A percentile compares a stretch with the other conserved stretches of the same genome.
phyloP scores from a whole-genome alignment of 2,113 vertebrate genomes.

The Thermophis baileyi region DNA sequence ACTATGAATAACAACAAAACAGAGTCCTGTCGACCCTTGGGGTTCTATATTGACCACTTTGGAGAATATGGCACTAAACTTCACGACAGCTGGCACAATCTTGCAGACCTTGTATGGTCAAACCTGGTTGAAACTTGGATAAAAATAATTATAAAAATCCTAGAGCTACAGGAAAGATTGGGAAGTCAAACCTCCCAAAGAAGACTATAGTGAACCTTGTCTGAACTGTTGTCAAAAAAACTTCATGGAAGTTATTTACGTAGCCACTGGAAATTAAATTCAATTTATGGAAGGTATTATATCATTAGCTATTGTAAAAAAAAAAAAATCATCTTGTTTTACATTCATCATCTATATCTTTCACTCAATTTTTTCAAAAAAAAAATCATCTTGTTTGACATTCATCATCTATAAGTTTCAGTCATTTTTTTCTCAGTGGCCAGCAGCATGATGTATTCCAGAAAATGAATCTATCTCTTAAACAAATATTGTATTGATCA shows the following conservation, averaged over 20 bases:
- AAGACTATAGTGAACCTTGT: background rate
- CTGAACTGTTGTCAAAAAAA: background rate
- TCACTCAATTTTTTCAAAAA: background rate
- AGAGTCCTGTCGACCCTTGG: background rate
- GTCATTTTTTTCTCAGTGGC: background rate
- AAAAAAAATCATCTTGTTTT: background rate
- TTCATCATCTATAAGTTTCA: background rate
- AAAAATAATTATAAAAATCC: background rate
- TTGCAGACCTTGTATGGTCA: background rate
- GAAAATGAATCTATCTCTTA: background rate
- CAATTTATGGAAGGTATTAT: background rate
- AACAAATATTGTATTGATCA: background rate
- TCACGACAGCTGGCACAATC: background rate
- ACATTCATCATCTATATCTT: background rate
- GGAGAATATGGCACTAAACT: background rate
- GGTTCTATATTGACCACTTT: background rate
- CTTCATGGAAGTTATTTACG: background rate
- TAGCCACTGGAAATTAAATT: background rate
- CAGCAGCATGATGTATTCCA: background rate
- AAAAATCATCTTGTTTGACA: background rate
- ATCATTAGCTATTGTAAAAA: background rate
- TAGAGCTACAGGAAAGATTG: background rate
- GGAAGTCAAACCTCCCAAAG: background rate
- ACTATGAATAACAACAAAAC: background rate
- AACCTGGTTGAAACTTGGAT: background rate